Conservation (phyloP, 2,113 vertebrate species). For the Cyanoramphus novaezelandiae region DNA sequence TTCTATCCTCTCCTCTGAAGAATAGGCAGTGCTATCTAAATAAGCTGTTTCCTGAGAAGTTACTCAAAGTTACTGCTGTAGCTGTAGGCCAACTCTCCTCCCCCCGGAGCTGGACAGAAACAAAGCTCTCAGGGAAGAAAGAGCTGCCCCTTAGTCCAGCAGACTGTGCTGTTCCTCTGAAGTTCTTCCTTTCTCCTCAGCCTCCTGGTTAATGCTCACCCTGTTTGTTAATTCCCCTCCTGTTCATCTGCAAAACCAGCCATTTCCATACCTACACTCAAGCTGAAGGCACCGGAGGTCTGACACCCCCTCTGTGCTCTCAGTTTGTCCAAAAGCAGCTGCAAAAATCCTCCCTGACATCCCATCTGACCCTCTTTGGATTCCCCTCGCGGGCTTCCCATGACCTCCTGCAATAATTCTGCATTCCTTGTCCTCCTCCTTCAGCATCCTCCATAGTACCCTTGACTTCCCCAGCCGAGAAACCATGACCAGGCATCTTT, state of each 20-base stretch:
- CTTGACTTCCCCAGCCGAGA: not conserved
- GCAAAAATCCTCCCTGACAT: not conserved
- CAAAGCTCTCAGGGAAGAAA: not conserved
- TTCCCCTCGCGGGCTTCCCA: not conserved
- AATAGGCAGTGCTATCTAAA: constrained; percentile 59
- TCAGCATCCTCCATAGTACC: not conserved
- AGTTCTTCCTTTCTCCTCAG: not conserved
- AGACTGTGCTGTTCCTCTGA: not conserved
- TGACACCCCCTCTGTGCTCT: not conserved
- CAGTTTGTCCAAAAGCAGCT: not conserved
- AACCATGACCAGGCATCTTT: not conserved
- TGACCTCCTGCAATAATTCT: not conserved
- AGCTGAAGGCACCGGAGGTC: not conserved
- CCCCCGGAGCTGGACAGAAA: not conserved
- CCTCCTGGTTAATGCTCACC: not conserved
- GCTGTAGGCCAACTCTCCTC: constrained; percentile 47
- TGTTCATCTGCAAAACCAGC: not conserved
- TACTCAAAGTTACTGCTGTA: constrained; percentile 54
- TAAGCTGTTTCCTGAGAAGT: constrained; percentile 69
- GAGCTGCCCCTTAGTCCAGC: not conserved
- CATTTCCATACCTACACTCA: not conserved
- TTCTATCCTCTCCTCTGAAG: constrained; percentile 12
- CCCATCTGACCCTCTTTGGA: not conserved
- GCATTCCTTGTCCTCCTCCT: not conserved
- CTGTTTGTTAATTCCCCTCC: not conserved